Base-by-base conservation (phyloP, 2,113 vertebrate genomes). In the Serinus canaria region DNA sequence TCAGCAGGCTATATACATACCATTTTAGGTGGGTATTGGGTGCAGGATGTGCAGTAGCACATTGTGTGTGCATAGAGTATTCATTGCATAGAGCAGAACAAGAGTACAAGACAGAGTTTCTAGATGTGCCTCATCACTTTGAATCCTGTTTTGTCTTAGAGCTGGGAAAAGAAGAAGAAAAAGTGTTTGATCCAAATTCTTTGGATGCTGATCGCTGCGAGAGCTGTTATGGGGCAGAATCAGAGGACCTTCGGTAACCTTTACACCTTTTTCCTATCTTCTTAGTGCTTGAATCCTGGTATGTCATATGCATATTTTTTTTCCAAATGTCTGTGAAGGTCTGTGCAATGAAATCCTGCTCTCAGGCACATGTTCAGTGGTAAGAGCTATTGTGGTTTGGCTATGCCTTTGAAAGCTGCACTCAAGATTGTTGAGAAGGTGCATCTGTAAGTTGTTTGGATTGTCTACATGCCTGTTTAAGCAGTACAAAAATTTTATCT, bases 201-300 rank as follows among this genome's bases (percentile, higher is more conserved):
- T 97, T 99, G 97, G 99, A 99, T 96, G 99, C 99, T 3, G 96
- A 98, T 74, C 98, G 99, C 83, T 99, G 99, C 4, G 99, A 99
- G 97, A 99, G 99, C 97, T 99, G 99, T 95, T 99, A 99, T 0
- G 99, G 99, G 53, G 99, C 99, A 2, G 99, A 99, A 93, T 99
- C 98, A 0, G 99, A 99, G 12, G 99, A 99, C 74, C 98, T 99
- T 56, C 98, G 99, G 99, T 99, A 98, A 98, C 13, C 25, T 66
- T 90, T 77, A 24, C 79, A 97, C 24, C n/a, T 95, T 31, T 68
- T 78, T 12, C 0, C 15, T 81, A 9, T 63, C 60, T 77, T 80
- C 43, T 44, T 63, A 63, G 47, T 4, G 1, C 55, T 91, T 74
- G 44, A 75, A 28, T 39, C 33, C 37, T 30, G 10, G 72, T 84